These are phyloP conservation scores for Sorex maritimensis DNA, from an alignment of 2,797 vertebrate genomes.

Conservation along the genomic window DNA sequence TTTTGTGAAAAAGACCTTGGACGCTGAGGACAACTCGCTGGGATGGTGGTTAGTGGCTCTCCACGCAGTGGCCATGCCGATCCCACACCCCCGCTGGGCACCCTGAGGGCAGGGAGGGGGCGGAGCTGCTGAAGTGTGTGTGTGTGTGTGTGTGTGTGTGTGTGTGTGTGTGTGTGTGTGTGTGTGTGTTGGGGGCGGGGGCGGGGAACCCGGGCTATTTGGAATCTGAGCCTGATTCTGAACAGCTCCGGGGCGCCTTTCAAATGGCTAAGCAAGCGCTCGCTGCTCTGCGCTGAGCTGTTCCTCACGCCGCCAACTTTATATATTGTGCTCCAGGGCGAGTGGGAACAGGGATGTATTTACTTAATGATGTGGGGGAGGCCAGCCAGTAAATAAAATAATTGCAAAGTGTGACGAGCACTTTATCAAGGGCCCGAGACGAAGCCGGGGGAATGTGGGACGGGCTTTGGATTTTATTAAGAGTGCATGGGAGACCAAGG, in stretches of 20 bases:
- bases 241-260: conserved; percentile 40
- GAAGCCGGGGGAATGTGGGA: neutral
- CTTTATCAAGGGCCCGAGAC: conserved; percentile 55
- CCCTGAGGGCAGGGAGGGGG: neutral
- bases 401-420: conserved; percentile 74
- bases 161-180: no score
- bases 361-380: conserved; percentile 80
- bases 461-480: neutral
- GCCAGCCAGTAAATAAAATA: conserved; percentile 78
- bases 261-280: neutral
- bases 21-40: neutral
- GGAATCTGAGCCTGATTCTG: neutral
- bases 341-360: conserved; percentile 67
- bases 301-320: conserved; percentile 78
- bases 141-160: no score
- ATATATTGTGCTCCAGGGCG: conserved; percentile 76
- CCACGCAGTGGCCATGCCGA: no score
- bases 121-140: neutral
- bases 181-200: no score
- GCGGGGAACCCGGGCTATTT: neutral
- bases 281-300: conserved; percentile 53
- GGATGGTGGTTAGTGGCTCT: neutral
- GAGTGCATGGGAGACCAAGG: neutral
- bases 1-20: neutral
- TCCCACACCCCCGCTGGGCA: neutral